A percentile compares a stretch with the other conserved stretches of the same genome.
Conservation (phyloP, 2,797 vertebrate genomes). For the Halcyon badia region DNA sequence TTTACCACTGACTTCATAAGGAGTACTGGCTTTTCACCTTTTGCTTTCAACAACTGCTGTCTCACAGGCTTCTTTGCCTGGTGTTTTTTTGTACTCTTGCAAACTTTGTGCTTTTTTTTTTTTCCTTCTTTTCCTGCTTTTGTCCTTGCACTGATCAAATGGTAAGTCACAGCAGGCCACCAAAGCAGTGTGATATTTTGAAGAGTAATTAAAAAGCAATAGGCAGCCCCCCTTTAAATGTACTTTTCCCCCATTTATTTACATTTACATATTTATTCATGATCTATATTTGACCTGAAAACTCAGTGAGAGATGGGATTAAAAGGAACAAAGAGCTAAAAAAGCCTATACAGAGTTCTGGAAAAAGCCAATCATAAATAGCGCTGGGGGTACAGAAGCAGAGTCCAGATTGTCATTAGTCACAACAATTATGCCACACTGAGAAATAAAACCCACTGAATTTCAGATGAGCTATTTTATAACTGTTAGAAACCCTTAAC, state of each 20-base stretch:
- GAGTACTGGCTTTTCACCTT: not conserved
- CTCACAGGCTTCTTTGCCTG: not conserved
- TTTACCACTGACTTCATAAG: not conserved
- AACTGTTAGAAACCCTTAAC: not conserved
- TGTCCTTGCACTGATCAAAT: not conserved
- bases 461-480: not conserved
- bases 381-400: not conserved
- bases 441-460: not conserved
- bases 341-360: not conserved
- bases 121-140: not conserved
- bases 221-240: not conserved
- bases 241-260: not conserved
- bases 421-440: not conserved
- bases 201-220: not conserved
- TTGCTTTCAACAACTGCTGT: not conserved
- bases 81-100: not conserved
- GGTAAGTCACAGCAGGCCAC: not conserved
- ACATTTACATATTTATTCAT: not conserved
- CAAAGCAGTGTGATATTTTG: not conserved
- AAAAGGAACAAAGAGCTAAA: not conserved
- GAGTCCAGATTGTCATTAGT: conserved; percentile 28
- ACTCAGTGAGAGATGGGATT: not conserved
- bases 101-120: not conserved
- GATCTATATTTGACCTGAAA: not conserved
- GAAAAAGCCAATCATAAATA: not conserved